Conservation (phyloP, 2,797 vertebrate species). For the Hapalemur alaotrensis region DNA sequence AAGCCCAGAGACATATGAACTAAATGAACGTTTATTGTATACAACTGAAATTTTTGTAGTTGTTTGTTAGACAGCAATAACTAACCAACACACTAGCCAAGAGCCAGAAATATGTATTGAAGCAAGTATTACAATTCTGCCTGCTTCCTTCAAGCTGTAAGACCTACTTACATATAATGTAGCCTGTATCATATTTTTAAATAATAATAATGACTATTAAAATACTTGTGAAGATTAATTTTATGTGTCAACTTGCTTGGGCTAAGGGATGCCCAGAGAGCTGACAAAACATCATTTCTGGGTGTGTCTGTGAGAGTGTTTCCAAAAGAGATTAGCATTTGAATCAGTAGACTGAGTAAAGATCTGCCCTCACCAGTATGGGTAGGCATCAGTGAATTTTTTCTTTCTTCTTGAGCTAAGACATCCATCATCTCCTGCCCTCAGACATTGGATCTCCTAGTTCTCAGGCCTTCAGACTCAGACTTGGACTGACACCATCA, state of each 20-base stretch:
- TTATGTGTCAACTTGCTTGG: not conserved
- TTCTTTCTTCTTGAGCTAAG: not conserved
- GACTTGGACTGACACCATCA: not conserved
- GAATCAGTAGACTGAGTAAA: not conserved
- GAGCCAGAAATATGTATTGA: not conserved
- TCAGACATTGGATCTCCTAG: not conserved
- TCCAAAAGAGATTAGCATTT: not conserved
- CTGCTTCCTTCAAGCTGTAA: not conserved
- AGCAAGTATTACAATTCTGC: not conserved
- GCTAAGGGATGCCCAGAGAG: not conserved
- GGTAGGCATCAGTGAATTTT: not conserved
- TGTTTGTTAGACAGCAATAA: not conserved
- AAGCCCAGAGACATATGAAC: not conserved
- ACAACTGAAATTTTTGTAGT: slow-evolving; percentile 10
- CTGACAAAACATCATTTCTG: not conserved
- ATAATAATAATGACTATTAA: not conserved
- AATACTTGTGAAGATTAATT: not conserved
- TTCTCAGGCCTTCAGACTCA: not conserved
- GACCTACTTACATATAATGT: not conserved
- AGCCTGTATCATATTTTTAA: not conserved
- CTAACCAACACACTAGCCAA: not conserved
- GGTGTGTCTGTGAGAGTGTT: not conserved
- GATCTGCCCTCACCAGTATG: not conserved
- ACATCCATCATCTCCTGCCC: not conserved
- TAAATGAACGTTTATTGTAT: not conserved